phyloP scores from a whole-genome alignment of 2,113 vertebrate genomes.

The Grallaria varia region DNA sequence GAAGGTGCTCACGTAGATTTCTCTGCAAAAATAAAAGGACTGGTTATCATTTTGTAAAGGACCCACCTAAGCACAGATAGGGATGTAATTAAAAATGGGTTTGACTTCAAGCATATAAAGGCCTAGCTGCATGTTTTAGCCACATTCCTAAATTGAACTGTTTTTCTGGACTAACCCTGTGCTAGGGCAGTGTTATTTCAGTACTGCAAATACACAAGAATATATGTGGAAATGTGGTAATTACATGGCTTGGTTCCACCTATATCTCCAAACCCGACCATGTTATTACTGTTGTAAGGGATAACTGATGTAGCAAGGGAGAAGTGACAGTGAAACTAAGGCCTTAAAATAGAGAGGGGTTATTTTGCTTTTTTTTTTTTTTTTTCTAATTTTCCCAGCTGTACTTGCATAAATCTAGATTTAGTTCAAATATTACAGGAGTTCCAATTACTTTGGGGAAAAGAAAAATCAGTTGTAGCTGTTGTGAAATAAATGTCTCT shows the following conservation, averaged over 20 bases:
- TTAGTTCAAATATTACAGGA: conserved; percentile 8
- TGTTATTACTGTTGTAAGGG: conserved; percentile 10
- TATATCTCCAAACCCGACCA: background rate
- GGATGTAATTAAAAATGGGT: background rate
- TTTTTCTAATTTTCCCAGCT: background rate
- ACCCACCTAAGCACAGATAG: background rate
- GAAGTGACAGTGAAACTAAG: background rate
- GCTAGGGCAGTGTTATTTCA: background rate
- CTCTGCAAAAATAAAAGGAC: background rate
- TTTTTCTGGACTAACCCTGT: background rate
- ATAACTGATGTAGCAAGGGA: conserved; percentile 22
- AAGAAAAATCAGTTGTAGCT: background rate
- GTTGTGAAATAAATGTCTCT: conserved; percentile 8
- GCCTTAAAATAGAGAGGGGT: conserved; percentile 20
- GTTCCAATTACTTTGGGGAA: background rate
- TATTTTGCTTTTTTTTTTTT: background rate
- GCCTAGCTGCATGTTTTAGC: background rate
- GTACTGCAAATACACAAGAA: background rate
- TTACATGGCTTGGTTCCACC: conserved; percentile 22
- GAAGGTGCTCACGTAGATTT: background rate
- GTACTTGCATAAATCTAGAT: conserved; percentile 30
- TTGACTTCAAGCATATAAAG: background rate
- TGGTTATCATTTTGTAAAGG: background rate
- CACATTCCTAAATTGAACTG: background rate
- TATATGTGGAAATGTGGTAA: conserved; percentile 34